Evolutionary conservation across 2,797 vertebrate genomes (phyloP).

Genomic region (Centropyge bicolor): DNA sequence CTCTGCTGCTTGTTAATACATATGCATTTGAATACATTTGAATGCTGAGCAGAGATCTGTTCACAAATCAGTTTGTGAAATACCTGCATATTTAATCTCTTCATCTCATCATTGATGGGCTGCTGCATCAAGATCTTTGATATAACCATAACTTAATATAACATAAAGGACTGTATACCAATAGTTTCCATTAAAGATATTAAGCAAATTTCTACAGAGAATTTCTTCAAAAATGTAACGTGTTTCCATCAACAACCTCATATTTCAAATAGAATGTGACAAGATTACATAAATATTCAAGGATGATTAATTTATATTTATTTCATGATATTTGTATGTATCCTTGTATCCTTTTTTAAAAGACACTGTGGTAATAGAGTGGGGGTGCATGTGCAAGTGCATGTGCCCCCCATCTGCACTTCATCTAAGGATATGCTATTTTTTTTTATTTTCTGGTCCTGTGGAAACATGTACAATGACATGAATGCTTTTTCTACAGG

Average conservation of each 20-base stretch:
- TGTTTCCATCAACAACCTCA: neutral
- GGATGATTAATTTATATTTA: neutral
- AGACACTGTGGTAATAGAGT: neutral
- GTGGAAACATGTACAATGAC: neutral
- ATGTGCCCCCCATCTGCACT: neutral
- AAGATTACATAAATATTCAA: neutral
- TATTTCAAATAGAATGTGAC: neutral
- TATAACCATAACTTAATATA: neutral
- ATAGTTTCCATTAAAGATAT: neutral
- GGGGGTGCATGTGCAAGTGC: neutral
- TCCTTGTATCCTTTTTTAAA: neutral
- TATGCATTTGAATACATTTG: neutral
- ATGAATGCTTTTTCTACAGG: neutral
- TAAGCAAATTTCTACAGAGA: neutral
- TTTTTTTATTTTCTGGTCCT: too few species aligned
- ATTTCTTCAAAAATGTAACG: neutral
- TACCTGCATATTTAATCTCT: neutral
- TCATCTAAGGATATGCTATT: neutral
- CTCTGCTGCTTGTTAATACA: conserved; percentile 9
- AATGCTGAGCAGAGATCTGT: neutral
- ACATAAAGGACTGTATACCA: neutral
- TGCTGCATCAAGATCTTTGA: neutral
- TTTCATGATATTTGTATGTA: neutral
- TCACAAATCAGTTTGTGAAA: neutral
- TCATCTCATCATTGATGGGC: neutral